Base-by-base conservation (phyloP, 2,113 vertebrate species). In the Gobius niger region DNA sequence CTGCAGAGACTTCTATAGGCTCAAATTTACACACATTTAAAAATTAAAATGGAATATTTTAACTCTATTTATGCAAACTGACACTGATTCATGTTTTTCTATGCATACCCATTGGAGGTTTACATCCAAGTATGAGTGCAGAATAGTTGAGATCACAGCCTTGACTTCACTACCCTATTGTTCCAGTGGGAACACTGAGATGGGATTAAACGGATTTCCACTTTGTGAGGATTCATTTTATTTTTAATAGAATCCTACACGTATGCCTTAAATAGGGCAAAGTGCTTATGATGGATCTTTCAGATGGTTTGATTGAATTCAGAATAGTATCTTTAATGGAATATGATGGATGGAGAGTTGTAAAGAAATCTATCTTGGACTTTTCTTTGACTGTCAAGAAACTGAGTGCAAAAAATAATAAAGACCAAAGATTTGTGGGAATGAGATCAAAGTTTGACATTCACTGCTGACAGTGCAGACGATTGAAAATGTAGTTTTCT, bases 371-470 rank as follows among this genome's bases (percentile, higher is more conserved):
- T n/a, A 42, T 60, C 57, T n/a, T 6, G 4, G 34, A 41, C 57
- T 60, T 42, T 34, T 44, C 40, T 44, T 1, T 42, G 41, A 60
- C 13, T 42, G 34, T 42, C 56, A 59, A 7, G 7, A 59, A 12
- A 56, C 2, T 52, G 7, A 12, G 18, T 46, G 6, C 5, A 56
- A 56, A 56, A 56, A 34, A 54, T 52, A 54, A 56, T 19, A 56
- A 24, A 56, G 53, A 56, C 11, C 9, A 34, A 34, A 34, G 57
- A 60, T 44, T 15, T 47, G 67, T 34, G 44, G 65, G 12, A 44
- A 42, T 74, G 57, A 76, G 72, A 75, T 52, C 59, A 71, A 70
- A 73, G 72, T 52, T 50, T 71, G 52, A 80, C 63, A 44, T 70
- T 56, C 49, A 62, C 53, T 53, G 13, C 19, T 75, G 53, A 70